These are phyloP conservation scores for Lathamus discolor DNA, from an alignment of 2,113 vertebrate species.

Conservation along the genomic window DNA sequence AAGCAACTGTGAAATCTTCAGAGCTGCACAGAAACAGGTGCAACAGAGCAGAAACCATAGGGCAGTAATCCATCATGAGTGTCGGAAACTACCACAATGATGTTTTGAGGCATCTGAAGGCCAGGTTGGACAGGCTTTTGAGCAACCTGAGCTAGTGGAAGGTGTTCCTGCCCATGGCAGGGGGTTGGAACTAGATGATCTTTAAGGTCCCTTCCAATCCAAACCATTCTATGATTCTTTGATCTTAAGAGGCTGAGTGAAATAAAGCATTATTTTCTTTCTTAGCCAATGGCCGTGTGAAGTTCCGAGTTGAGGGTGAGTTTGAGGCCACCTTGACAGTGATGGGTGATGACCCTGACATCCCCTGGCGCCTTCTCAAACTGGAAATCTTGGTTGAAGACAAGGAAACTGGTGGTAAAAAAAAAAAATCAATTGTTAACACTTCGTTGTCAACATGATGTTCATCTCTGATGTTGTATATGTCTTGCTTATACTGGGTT, in stretches of 20 bases:
- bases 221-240: neutral
- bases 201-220: neutral
- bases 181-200: neutral
- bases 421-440: neutral
- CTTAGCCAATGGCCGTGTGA: constrained; percentile 94
- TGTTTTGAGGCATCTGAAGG: neutral
- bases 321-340: constrained; percentile 98
- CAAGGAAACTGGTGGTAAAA: constrained; percentile 96
- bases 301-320: constrained; percentile 96
- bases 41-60: neutral
- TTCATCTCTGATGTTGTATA: neutral
- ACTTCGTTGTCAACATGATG: neutral
- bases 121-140: neutral
- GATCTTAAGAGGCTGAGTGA: neutral
- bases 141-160: neutral
- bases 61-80: neutral
- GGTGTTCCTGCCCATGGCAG: neutral
- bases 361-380: constrained; percentile 97
- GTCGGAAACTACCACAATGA: neutral
- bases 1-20: neutral
- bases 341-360: constrained; percentile 98
- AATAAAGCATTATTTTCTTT: constrained; percentile 10
- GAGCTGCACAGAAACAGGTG: neutral
- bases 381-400: constrained; percentile 97
- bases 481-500: neutral